Evolutionary conservation across 2,113 vertebrate species (phyloP).

Genomic region (Triplophysa rosa): DNA sequence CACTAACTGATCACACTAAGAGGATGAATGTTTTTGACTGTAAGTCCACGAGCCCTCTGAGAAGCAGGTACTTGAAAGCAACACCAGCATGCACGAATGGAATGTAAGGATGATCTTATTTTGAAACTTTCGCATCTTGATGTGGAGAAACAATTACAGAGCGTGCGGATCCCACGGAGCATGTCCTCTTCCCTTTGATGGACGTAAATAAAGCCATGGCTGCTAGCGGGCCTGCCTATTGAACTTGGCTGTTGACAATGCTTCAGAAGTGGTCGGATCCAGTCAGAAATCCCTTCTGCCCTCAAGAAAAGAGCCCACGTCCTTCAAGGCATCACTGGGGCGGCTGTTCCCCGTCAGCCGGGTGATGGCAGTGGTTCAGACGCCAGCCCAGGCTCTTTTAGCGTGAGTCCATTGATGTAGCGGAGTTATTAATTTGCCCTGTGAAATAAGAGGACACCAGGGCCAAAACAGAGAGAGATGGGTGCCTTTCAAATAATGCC

Average conservation of each 20-base stretch:
- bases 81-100: constrained; percentile 16
- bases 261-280: constrained; percentile 56
- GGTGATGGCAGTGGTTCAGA: constrained; percentile 54
- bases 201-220: constrained; percentile 48
- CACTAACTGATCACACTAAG: neutral
- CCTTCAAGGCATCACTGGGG: constrained; percentile 32
- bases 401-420: constrained; percentile 74
- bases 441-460: constrained; percentile 76
- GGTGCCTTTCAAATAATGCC: constrained; percentile 73
- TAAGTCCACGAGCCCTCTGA: neutral
- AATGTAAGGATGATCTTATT: constrained; percentile 37
- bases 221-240: constrained; percentile 45
- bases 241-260: constrained; percentile 58
- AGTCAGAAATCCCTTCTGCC: constrained; percentile 44
- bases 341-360: constrained; percentile 30
- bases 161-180: constrained; percentile 47
- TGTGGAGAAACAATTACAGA: constrained; percentile 55
- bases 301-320: constrained; percentile 52
- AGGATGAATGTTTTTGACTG: neutral
- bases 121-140: constrained; percentile 34
- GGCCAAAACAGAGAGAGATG: constrained; percentile 74
- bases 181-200: constrained; percentile 72
- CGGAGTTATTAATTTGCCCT: constrained; percentile 81
- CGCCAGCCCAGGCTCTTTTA: constrained; percentile 60
- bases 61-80: constrained; percentile 21